Evolutionary conservation across 2,113 vertebrate species (phyloP).

Genomic region (Eptatretus burgeri): DNA sequence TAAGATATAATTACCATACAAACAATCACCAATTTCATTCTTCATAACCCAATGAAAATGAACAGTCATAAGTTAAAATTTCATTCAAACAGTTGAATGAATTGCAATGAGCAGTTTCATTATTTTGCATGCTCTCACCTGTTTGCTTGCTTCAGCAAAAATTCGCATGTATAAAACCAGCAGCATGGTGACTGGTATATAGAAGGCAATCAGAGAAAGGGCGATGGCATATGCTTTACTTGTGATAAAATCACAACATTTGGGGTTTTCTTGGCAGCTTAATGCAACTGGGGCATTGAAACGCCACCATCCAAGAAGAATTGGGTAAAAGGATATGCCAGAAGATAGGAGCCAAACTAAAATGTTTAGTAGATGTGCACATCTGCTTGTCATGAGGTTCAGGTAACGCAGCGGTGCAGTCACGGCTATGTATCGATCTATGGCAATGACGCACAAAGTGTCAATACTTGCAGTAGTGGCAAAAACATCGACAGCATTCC

Average conservation of each 20-base stretch:
- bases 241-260: constrained; percentile 70
- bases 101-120: no score
- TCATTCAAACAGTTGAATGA: no score
- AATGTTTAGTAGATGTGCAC: constrained; percentile 56
- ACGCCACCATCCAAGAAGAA: constrained; percentile 90
- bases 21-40: no score
- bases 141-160: neutral
- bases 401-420: constrained; percentile 86
- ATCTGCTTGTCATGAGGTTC: constrained; percentile 46
- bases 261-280: constrained; percentile 30
- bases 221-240: constrained; percentile 46
- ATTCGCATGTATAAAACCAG: constrained; percentile 36
- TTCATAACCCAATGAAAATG: no score
- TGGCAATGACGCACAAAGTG: constrained; percentile 84
- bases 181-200: constrained; percentile 46
- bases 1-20: no score
- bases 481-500: constrained; percentile 76
- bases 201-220: constrained; percentile 54
- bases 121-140: neutral
- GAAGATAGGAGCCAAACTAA: constrained; percentile 68
- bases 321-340: constrained; percentile 73
- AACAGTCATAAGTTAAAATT: no score
- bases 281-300: constrained; percentile 16
- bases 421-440: constrained; percentile 90
- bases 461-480: constrained; percentile 95